Evolutionary conservation across 2,888 invertebrate species (phyloP), one percentile per base, ranked within the genome.

Genomic region (Zele albiditarsus): DNA sequence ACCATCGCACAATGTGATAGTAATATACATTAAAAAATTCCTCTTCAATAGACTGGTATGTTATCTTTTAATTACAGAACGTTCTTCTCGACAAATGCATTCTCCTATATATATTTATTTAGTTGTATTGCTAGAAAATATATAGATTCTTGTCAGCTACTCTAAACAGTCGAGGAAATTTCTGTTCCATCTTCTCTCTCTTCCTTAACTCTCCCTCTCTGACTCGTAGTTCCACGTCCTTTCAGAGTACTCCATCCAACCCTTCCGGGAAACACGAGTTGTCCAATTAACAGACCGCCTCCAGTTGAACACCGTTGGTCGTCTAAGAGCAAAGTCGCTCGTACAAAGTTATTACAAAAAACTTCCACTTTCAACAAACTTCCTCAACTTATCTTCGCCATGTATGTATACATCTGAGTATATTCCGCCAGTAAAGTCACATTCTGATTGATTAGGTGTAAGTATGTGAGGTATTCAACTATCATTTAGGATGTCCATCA

Each of bases 211-310:
- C 12, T 38, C 38, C 38, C 8, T 38, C 38, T 2, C 38, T 38
- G 12, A 8, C 38, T 38, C 38, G 2, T 12, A 38, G 38, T 46
- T 33, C 10, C 8, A 33, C n/a, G 20, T 63, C 31, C 38, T 33
- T 23, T 23, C 12, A 20, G 20, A 38, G 14, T 65, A 65, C 23
- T 38, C 25, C 27, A 65, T 42, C n/a, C 38, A 42, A 23, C 23
- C 20, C 33, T 65, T 42, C 23, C 38, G 38, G 38, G 33, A 38
- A 38, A 23, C 33, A 57, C 57, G 33, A 31, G 28, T 57, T 69
- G 68, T 69, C 68, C 68, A 69, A 69, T 69, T 69, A 69, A 31
- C 57, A 68, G 53, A 68, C 46, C 23, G 68, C 68, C 68, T 27
- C 49, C 27, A 46, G 68, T 68, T n/a, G 12, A 68, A 68, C 53